Base-by-base conservation (phyloP, 2,113 vertebrate genomes). In the Neodontobutis hainanensis region DNA sequence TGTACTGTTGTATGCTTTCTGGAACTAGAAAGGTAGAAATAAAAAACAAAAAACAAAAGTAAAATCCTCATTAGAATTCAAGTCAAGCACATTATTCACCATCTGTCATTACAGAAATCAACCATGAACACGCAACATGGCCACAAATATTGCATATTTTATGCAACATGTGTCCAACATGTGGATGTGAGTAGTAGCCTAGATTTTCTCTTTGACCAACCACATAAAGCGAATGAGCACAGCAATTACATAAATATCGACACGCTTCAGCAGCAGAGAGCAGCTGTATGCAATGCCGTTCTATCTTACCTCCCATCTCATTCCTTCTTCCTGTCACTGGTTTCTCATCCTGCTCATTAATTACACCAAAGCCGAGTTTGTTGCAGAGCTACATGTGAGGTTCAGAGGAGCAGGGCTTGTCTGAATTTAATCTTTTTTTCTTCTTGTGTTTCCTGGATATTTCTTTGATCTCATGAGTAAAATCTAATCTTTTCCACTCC, bases 191-290 rank as follows among this genome's bases (percentile, higher is more conserved):
- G 78, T 7, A 35, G 73, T 46, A 78, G 61, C 5, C 44, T n/a
- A 52, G 73, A 82, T 70, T 72, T 73, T 74, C 72, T 77, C 59
- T 64, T 57, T 43, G 60, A 56, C 62, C 53, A 27, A 78, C 80
- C 82, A 73, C 84, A 88, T 82, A 76, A 88, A 90, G 40, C 85
- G 83, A 63, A 63, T 36, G 57, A 11, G 65, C 35, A 70, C 71
- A 65, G 78, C 89, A 87, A 89, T 91, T 90, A 90, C 82, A 85
- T 78, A 81, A 83, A 89, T 88, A 81, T 90, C 74, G 80, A 82
- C 85, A 88, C 75, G 86, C 83, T 81, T 88, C 78, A 77, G 77
- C 74, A 75, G 77, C 84, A 82, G 78, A 50, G 46, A 67, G 77
- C 71, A 58, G 74, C 61, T 61, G 49, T 49, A 73, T 16, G 77